Conservation (phyloP, 2,797 vertebrate genomes). For the Columba guinea region DNA sequence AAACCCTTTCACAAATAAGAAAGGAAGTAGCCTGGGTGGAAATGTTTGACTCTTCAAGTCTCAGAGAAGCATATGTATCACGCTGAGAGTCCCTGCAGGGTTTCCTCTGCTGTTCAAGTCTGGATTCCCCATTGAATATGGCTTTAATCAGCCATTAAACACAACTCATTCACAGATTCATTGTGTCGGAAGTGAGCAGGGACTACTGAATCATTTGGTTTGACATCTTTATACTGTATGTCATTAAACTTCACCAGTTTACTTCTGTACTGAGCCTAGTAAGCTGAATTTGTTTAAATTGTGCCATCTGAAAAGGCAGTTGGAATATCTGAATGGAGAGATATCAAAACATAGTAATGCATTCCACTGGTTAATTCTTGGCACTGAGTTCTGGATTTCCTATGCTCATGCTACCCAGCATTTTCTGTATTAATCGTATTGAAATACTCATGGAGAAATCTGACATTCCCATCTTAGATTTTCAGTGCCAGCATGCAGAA, state of each 20-base stretch:
- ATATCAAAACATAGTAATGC: not conserved
- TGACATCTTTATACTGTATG: not conserved
- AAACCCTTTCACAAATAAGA: not conserved
- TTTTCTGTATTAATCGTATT: not conserved
- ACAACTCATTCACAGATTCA: not conserved
- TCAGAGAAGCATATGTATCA: not conserved
- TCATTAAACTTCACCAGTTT: not conserved
- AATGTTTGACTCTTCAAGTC: not conserved
- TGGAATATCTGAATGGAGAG: not conserved
- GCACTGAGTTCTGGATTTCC: not conserved
- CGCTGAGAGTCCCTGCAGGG: not conserved
- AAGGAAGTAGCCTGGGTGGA: not conserved
- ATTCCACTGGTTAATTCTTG: not conserved
- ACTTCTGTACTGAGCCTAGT: not conserved
- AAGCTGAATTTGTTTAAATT: not conserved
- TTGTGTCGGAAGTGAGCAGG: not conserved
- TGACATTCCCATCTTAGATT: not conserved
- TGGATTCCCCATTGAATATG: not conserved
- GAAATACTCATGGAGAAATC: not conserved
- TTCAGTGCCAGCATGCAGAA: not conserved
- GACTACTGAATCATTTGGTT: not conserved
- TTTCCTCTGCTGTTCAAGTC: not conserved
- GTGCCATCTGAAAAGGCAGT: not conserved
- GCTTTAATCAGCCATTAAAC: not conserved
- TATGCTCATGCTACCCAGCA: fast-evolving